Evolutionary conservation across 2,888 invertebrate species (phyloP), one percentile per base, ranked within the genome.

Genomic region (Heliconius sara): DNA sequence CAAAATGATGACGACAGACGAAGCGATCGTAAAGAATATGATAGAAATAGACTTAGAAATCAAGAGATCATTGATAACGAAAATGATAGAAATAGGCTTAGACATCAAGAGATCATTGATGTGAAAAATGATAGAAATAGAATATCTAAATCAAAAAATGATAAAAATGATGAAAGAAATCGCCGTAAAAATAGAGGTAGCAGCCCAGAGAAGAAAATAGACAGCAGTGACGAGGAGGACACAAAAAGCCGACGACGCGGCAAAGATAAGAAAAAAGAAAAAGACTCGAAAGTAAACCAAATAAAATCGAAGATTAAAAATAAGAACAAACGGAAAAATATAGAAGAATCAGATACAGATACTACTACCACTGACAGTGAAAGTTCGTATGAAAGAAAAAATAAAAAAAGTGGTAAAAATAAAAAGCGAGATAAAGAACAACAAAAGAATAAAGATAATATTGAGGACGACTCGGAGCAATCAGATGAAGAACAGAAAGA

Each of bases 311-410:
- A 74, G 43, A 79, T 39, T 25, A 74, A 81, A 65, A 79, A 77
- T 67, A 82, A 81, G 30, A 76, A 79, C 66, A 81, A 77, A 65
- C 79, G 83, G 63, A 86, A 84, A 79, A 83, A 84, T 27, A 87
- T 83, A 80, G 83, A 77, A 43, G 81, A 81, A 75, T 76, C 30
- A 12, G 78, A 78, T 22, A 77, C 83, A 67, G 82, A 80, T 19
- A 57, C 22, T 34, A 74, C 76, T 27, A 27, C 27, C 71, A 74
- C 76, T 72, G 68, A 77, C 67, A 80, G 81, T 66, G 68, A 80
- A 9, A 78, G 76, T 39, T 74, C 78, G n/a, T 76, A 65, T 25
- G 63, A 52, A 25, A 22, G 6, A n/a, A 74, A 63, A 27, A 25
- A 25, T 25, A 60, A 74, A 39, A 74, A 74, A 43, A 27, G 60